A percentile compares a stretch with the other conserved stretches of the same genome.
These are phyloP conservation scores for Cassiopea andromeda DNA, from an alignment of 30 jellyfish, hydroid and myxozoan species.

Conservation along the genomic window DNA sequence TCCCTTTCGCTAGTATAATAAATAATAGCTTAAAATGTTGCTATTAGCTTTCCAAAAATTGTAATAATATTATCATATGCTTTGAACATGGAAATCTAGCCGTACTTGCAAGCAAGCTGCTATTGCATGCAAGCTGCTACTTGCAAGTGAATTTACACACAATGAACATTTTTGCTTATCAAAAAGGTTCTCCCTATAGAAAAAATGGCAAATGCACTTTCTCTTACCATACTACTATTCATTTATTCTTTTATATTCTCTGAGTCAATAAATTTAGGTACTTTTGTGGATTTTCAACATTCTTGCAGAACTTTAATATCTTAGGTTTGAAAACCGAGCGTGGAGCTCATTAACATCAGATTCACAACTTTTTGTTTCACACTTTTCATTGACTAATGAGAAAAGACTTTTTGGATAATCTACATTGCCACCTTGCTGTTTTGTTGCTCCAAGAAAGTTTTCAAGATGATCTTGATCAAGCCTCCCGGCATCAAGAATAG, in stretches of 20 bases:
- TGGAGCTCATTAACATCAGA: slow-evolving; percentile 1
- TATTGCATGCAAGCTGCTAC: background rate
- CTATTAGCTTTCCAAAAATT: slow-evolving; percentile 10
- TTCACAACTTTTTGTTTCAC: slow-evolving; percentile 19
- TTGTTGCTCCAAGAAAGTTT: slow-evolving; percentile 30
- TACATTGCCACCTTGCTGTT: slow-evolving; percentile 47
- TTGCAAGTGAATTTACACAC: background rate
- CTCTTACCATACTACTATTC: slow-evolving; percentile 15
- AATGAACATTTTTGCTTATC: slow-evolving; percentile 16
- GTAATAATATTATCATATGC: slow-evolving; percentile 31
- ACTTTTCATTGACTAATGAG: slow-evolving; percentile 3
- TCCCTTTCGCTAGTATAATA: background rate
- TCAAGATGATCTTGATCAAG: slow-evolving; percentile 60
- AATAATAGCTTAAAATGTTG: background rate
- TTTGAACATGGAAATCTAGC: slow-evolving; percentile 6
- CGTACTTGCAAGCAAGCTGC: background rate
- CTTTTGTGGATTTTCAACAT: background rate
- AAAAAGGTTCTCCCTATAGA: slow-evolving; percentile 9
- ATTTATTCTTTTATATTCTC: slow-evolving; percentile 5
- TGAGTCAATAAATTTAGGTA: background rate
- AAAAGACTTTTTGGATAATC: slow-evolving; percentile 51
- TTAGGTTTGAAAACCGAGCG: background rate
- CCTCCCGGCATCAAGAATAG: slow-evolving; percentile 32
- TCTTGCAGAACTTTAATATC: background rate
- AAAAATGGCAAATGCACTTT: slow-evolving; percentile 37